Evolutionary conservation across 2,797 vertebrate species (phyloP), one percentile per base, ranked within the genome.

Genomic region (Phrynocephalus guinanensis): DNA sequence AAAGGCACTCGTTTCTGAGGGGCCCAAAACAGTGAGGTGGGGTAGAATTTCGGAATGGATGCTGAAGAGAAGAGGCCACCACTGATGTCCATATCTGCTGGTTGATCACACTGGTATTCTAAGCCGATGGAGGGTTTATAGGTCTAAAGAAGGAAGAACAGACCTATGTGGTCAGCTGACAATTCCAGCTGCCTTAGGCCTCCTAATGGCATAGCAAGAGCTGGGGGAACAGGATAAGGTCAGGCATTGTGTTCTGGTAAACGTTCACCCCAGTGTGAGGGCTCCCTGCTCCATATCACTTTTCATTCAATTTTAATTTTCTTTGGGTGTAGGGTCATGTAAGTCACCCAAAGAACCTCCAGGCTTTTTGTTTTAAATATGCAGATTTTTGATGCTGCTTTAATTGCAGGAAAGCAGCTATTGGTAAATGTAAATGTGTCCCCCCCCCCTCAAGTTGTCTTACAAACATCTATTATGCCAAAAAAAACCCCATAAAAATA

Each of bases 401-500:
- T 60, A 77, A 68, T 78, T 60, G 60, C 60, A 71, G 50, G 18
- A 52, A 78, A 88, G 60, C 50, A 44, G 52, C 60, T 38, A 67
- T 16, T 72, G 33, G 11, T 70, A 20, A 63, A 28, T 48, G 73
- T 77, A 83, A 80, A 26, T 70, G 38, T 81, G 48, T 30, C 22
- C 13, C 11, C 13, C 13, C 2, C 13, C 52, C 68, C 2, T 52
- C 78, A 44, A 9, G 30, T 82, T 87, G 82, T 72, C 38, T 50
- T 56, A 66, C 18, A 79, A 78, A n/a, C 73, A 60, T 28, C 63
- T 50, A 71, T 68, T 56, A 15, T 18, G 13, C 75, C 56, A 44
- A 56, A 78, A 79, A 87, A 83, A 33, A 33, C 33, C 16, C 20
- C 75, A 50, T 71, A 24, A 70, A 78, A 70, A 83, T 52, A 87